Percentiles rank a stretch among this genome's conserved stretches.
Conservation (phyloP, 2,888 invertebrate species). For the Coleophora deauratella region DNA sequence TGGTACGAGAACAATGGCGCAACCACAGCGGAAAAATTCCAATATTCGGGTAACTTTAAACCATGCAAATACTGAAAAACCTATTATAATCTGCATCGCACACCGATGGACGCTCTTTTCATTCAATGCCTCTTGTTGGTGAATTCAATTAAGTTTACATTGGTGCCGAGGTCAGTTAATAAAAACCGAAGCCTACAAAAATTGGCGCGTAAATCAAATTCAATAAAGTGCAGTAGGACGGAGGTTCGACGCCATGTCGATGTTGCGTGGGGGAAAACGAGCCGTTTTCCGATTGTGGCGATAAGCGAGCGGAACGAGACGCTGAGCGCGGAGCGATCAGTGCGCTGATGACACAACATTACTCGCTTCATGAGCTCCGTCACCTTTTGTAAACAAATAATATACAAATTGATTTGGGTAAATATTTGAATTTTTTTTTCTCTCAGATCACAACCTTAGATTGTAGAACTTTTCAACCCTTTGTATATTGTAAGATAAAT, state of each 20-base stretch:
- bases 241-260: slow-evolving; percentile 14
- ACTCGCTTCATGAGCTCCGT: background rate
- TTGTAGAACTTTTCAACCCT: too few species aligned
- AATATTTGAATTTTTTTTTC: too few species aligned
- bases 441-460: too few species aligned
- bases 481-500: too few species aligned
- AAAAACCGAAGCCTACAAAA: slow-evolving; percentile 71
- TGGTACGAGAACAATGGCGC: slow-evolving; percentile 3
- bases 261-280: background rate
- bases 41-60: slow-evolving; percentile 60
- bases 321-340: too few species aligned
- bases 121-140: slow-evolving; percentile 68
- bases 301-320: background rate
- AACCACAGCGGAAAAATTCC: slow-evolving; percentile 54
- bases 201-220: slow-evolving; percentile 71
- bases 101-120: slow-evolving; percentile 71
- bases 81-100: slow-evolving; percentile 72
- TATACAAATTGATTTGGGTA: slow-evolving; percentile 26
- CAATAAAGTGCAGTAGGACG: slow-evolving; percentile 67
- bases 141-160: slow-evolving; percentile 74
- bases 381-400: slow-evolving; percentile 12
- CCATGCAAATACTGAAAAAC: slow-evolving; percentile 67
- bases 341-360: too few species aligned
- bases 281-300: background rate
- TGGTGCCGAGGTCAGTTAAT: slow-evolving; percentile 71